phyloP scores from a whole-genome alignment of 2,888 invertebrate genomes.

The Eupithecia exiguata region DNA sequence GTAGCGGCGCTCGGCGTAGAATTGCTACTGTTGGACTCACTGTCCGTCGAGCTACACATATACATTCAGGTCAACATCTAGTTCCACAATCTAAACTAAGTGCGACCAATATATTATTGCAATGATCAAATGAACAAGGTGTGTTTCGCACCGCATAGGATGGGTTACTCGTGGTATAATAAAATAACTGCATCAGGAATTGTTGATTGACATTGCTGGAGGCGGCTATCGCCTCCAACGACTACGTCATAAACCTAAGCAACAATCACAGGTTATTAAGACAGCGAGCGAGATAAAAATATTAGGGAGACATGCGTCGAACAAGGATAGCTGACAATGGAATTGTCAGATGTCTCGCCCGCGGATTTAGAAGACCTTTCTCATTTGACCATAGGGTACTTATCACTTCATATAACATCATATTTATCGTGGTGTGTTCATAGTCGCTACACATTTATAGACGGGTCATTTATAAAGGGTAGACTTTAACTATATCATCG shows the following conservation, averaged over 20 bases:
- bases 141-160: not conserved
- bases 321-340: not conserved
- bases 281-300: not conserved
- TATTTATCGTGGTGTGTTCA: no score
- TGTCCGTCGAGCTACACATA: constrained; percentile 68
- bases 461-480: no score
- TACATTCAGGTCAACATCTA: constrained; percentile 19
- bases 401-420: no score
- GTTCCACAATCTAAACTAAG: not conserved
- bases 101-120: not conserved
- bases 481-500: no score
- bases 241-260: not conserved
- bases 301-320: not conserved
- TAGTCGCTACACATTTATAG: no score
- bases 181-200: not conserved
- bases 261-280: not conserved
- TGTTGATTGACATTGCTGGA: no score
- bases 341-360: no score
- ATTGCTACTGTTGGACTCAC: constrained; percentile 78
- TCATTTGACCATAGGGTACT: no score
- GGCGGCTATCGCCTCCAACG: no score
- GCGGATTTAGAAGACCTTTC: not conserved
- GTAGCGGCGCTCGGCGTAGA: constrained; percentile 76
- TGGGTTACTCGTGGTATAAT: not conserved
- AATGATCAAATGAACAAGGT: not conserved